These are phyloP conservation scores for Callipepla squamata DNA, from an alignment of 2,113 vertebrate species.

Conservation along the genomic window DNA sequence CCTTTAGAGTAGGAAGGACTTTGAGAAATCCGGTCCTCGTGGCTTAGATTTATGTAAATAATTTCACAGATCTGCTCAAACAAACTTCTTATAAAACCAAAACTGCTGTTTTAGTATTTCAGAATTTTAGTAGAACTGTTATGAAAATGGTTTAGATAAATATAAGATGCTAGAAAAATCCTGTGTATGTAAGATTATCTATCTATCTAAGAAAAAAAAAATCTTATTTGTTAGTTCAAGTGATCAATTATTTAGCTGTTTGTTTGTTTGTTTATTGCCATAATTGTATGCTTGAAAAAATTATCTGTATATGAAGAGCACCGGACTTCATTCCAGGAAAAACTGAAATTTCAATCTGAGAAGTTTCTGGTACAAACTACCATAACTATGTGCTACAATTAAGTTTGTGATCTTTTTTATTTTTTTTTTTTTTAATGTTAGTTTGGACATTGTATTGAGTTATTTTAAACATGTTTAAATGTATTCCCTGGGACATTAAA, in stretches of 20 bases:
- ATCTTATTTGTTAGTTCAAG: neutral
- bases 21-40: neutral
- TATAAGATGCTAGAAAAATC: neutral
- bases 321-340: neutral
- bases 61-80: neutral
- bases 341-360: neutral
- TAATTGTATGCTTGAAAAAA: neutral
- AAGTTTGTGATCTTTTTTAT: neutral
- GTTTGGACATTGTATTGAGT: neutral
- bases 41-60: neutral
- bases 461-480: neutral
- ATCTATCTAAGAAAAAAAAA: neutral
- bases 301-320: neutral
- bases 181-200: neutral
- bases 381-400: neutral
- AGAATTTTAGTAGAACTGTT: neutral
- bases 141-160: neutral
- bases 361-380: neutral
- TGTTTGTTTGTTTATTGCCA: neutral
- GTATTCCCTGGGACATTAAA: neutral
- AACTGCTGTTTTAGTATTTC: neutral
- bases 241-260: neutral
- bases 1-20: neutral
- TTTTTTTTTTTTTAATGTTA: neutral
- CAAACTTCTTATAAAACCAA: neutral